Evolutionary conservation across 1,140 invertebrate species (phyloP).

Genomic region (Tetramorium simillimum): DNA sequence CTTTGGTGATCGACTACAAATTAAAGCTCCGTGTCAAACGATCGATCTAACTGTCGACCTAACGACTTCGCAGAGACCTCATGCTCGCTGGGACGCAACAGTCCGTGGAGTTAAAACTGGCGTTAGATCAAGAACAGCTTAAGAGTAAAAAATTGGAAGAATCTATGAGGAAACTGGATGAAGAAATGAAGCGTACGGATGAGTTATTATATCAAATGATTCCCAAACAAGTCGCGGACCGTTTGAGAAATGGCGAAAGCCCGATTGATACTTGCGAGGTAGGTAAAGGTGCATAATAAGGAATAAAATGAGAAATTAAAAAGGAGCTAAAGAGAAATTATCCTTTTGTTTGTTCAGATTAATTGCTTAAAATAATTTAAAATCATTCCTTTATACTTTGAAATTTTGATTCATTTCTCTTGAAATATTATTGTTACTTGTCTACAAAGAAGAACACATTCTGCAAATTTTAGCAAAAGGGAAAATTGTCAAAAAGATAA

Average conservation of each 20-base stretch:
- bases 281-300: background rate
- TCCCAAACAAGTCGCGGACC: slow-evolving; percentile 97
- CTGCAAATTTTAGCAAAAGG: too few relatives aligned
- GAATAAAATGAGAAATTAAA: background rate
- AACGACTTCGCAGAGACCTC: slow-evolving; percentile 89
- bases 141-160: slow-evolving; percentile 98
- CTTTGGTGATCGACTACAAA: background rate
- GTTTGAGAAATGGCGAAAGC: slow-evolving; percentile 95
- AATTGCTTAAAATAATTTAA: too few relatives aligned
- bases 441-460: too few relatives aligned
- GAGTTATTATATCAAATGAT: slow-evolving; percentile 99
- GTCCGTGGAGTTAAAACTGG: slow-evolving; percentile 97
- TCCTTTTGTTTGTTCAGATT: too few relatives aligned
- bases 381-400: too few relatives aligned
- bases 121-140: slow-evolving; percentile 97
- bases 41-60: background rate
- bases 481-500: too few relatives aligned
- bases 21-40: background rate
- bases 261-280: slow-evolving; percentile 98
- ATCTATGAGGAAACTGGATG: slow-evolving; percentile 97
- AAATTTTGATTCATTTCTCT: too few relatives aligned
- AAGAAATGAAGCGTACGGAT: slow-evolving; percentile 98
- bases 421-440: too few relatives aligned
- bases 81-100: slow-evolving; percentile 99
- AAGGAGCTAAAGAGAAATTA: too few relatives aligned